Percentiles rank a stretch among this genome's conserved stretches.
These are phyloP conservation scores for Tricholaema leucomelas DNA, from an alignment of 2,113 vertebrate species.

Conservation along the genomic window DNA sequence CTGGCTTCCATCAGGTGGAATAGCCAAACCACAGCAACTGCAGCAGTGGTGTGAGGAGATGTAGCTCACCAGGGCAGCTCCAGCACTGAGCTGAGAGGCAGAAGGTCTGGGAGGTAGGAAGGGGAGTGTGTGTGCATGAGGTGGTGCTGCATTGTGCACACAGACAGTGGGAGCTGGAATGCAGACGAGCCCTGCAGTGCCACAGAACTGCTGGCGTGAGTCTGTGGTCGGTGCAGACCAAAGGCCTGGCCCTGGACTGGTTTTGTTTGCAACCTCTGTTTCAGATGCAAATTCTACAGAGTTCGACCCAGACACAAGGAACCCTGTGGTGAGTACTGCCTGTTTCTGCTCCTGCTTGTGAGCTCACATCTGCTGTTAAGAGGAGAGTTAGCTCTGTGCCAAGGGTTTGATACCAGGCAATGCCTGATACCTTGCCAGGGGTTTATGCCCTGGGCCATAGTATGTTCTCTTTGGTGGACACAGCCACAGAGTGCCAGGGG, in stretches of 20 bases:
- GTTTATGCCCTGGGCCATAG: too few relatives aligned
- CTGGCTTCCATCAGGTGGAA: background rate
- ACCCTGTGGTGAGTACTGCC: slow-evolving; percentile 76
- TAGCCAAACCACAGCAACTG: background rate
- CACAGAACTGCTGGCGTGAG: background rate
- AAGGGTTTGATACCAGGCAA: too few relatives aligned
- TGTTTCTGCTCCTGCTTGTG: background rate
- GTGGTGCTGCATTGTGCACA: background rate
- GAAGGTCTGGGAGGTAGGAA: background rate
- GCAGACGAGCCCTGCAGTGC: background rate
- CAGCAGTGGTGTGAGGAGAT: background rate
- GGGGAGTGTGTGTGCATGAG: background rate
- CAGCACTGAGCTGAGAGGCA: background rate
- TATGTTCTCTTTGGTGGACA: too few relatives aligned
- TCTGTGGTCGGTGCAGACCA: background rate
- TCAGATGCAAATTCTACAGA: slow-evolving; percentile 83
- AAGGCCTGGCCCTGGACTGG: background rate
- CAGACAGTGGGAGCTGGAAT: background rate
- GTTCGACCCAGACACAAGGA: slow-evolving; percentile 74
- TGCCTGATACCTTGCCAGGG: too few relatives aligned
- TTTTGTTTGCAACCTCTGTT: slow-evolving; percentile 38
- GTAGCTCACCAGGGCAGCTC: background rate
- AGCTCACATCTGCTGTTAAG: background rate
- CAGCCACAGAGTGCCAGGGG: too few relatives aligned
- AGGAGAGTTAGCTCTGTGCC: background rate